These are phyloP conservation scores for Ptilodon capucinus DNA, from an alignment of 2,888 invertebrate species.

Conservation along the genomic window DNA sequence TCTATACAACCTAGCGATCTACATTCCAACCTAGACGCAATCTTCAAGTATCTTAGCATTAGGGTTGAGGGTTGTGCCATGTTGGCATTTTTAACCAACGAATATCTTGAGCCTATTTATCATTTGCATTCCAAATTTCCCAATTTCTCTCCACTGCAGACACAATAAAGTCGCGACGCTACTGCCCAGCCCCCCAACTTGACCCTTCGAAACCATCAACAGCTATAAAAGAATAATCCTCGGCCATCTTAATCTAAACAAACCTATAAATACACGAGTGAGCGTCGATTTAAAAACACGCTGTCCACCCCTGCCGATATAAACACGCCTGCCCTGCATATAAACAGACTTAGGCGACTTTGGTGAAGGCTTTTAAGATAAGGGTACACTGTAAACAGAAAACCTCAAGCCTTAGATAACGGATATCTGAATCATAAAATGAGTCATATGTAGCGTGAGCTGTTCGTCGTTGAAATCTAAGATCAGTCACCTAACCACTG, in stretches of 20 bases:
- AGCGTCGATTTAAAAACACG: slow-evolving; percentile 40
- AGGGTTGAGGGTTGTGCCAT: too few relatives aligned
- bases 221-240: slow-evolving; percentile 10
- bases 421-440: too few relatives aligned
- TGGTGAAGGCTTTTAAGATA: slow-evolving; percentile 19
- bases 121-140: neutral
- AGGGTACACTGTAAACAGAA: neutral
- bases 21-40: too few relatives aligned
- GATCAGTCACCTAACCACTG: too few relatives aligned
- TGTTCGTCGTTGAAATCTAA: too few relatives aligned
- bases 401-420: too few relatives aligned
- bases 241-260: slow-evolving; percentile 34
- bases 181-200: neutral
- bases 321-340: slow-evolving; percentile 49
- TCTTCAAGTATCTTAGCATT: too few relatives aligned
- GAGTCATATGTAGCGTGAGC: too few relatives aligned
- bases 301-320: slow-evolving; percentile 17
- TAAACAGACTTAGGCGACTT: slow-evolving; percentile 44
- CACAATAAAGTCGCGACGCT: neutral
- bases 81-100: neutral
- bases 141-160: neutral
- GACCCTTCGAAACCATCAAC: neutral
- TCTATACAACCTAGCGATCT: too few relatives aligned
- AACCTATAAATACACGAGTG: slow-evolving; percentile 40
- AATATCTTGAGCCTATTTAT: neutral